Evolutionary conservation across 1,140 invertebrate species (phyloP), one percentile per base, ranked within the genome.

Genomic region (Halotydeus destructor): DNA sequence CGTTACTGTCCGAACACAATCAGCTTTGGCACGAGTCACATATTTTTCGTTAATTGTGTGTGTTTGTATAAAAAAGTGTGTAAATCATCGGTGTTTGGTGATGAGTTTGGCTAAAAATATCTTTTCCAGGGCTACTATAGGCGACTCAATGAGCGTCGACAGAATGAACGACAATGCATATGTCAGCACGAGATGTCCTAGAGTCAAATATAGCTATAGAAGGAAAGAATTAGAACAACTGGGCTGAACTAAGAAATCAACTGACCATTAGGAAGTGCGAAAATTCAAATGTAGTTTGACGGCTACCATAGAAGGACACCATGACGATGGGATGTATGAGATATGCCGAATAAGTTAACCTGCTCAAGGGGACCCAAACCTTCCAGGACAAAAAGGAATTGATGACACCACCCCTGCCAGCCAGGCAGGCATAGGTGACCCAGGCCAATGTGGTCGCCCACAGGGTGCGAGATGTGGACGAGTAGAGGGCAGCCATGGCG

Each of bases 351-450:
- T 65, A 65, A 1, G 62, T 62, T 18, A 65, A 44, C 24, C 61
- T 45, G 38, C 58, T 61, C 4, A 65, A 50, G 3, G 62, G 60
- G 5, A 61, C 49, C 2, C 60, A 50, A 0, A 46, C 49, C 28
- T 50, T 53, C 51, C 55, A 59, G 1, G 62, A 61, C 28, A 66
- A 45, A n/a, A 66, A 41, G 9, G 38, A 50, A 42, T 63, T 59
- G 2, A 66, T 50, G 9, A 57, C 43, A 37, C 53, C 51, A 19
- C 48, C 53, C 14, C 53, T 37, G 8, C 83, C 82, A 23, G 76
- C 82, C 16, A 78, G 75, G 54, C 83, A 89, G 1, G 81, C 82
- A 43, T 86, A 69, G 6, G 83, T 76, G 47, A 86, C 74, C 83
- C 83, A 91, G 0, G 75, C 69, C 12, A 88, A 57, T 16, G 71